Conservation (phyloP, 2,113 vertebrate species). For the Arvicanthis niloticus region DNA sequence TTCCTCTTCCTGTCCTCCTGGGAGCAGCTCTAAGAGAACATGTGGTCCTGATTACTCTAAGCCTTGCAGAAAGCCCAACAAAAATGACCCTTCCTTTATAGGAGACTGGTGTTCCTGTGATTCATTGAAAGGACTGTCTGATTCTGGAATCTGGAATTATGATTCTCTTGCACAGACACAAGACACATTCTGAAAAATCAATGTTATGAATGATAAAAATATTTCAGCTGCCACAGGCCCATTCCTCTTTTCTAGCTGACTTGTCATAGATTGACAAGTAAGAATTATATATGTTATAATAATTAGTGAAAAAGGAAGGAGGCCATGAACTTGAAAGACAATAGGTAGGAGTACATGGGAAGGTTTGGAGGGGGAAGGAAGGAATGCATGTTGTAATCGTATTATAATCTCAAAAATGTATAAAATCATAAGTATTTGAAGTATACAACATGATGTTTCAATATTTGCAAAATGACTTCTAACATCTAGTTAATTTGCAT, state of each 20-base stretch:
- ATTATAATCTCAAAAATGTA: not conserved
- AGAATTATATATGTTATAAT: not conserved
- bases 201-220: not conserved
- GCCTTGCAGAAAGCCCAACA: conserved; percentile 53
- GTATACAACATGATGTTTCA: not conserved
- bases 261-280: not conserved
- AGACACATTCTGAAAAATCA: conserved; percentile 29
- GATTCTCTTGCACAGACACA: conserved; percentile 26
- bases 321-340: not conserved
- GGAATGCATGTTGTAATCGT: not conserved
- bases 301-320: not conserved
- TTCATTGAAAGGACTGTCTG: conserved; percentile 38
- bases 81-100: conserved; percentile 39
- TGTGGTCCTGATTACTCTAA: conserved; percentile 74
- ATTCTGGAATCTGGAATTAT: conserved; percentile 53
- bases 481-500: not conserved
- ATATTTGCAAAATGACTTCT: not conserved
- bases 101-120: conserved; percentile 1
- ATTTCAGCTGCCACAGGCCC: not conserved
- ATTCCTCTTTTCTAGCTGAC: conserved; percentile 19
- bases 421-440: not conserved
- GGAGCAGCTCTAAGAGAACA: conserved; percentile 54
- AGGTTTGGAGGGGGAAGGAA: not conserved
- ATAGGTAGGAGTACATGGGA: not conserved
- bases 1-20: conserved; percentile 64